Evolutionary conservation across 2,888 invertebrate genomes (phyloP).

Genomic region (Drosophila barbarae): DNA sequence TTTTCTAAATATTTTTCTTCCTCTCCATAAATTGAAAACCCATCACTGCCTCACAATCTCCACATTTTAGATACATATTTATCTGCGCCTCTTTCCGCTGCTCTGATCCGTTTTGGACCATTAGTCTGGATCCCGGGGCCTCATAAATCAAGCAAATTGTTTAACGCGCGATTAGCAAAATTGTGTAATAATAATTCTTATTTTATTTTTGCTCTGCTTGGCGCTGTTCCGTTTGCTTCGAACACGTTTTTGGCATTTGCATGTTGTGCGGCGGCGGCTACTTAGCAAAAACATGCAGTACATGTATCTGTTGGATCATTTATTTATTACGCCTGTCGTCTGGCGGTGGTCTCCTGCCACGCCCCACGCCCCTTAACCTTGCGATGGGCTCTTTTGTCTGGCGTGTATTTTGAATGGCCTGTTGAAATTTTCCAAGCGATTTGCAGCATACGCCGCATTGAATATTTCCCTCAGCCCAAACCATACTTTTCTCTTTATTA

Average conservation of each 20-base stretch:
- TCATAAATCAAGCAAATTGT: constrained; percentile 73
- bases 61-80: background rate
- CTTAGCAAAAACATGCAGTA: constrained; percentile 42
- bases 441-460: constrained; percentile 74
- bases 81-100: constrained; percentile 1
- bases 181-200: constrained; percentile 70
- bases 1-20: background rate
- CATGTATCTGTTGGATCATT: constrained; percentile 45
- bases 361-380: constrained; percentile 7
- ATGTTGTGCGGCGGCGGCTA: constrained; percentile 39
- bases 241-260: constrained; percentile 44
- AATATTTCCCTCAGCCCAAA: constrained; percentile 44
- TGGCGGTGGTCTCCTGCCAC: constrained; percentile 20
- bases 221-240: constrained; percentile 38
- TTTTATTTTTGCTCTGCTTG: constrained; percentile 46
- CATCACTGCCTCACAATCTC: background rate
- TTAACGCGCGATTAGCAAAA: constrained; percentile 75
- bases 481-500: constrained; percentile 13
- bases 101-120: constrained; percentile 38
- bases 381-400: constrained; percentile 33
- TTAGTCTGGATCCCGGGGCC: constrained; percentile 43
- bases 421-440: constrained; percentile 71
- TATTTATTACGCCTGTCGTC: constrained; percentile 51
- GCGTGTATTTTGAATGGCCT: constrained; percentile 44
- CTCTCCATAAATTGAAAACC: background rate